Conservation (phyloP, 1,140 invertebrate species). For the Dendrolimus kikuchii region DNA sequence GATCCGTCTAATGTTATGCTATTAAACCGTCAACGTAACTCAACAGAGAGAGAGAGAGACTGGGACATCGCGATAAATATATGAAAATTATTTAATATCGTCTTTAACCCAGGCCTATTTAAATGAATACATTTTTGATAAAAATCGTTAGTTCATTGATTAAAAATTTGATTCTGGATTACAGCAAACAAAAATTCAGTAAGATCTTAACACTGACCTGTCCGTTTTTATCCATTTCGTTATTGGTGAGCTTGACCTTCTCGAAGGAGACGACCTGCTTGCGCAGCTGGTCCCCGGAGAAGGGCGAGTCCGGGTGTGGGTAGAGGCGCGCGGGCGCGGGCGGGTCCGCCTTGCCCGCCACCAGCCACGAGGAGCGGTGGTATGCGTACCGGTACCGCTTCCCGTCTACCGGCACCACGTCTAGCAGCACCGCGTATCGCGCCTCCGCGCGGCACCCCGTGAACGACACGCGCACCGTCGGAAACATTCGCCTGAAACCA, state of each 20-base stretch:
- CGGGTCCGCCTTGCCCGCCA: constrained; percentile 98
- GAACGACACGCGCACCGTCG: constrained; percentile 95
- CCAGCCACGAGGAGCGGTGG: constrained; percentile 97
- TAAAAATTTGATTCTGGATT: not conserved
- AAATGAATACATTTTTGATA: not conserved
- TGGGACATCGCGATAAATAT: too few relatives aligned
- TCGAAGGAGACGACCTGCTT: constrained; percentile 99
- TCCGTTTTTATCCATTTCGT: constrained; percentile 98
- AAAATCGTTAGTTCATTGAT: constrained; percentile 3
- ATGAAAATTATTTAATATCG: too few relatives aligned
- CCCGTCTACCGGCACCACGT: constrained; percentile 97
- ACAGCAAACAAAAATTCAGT: too few relatives aligned
- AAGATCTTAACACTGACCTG: constrained; percentile 79
- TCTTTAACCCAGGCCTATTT: too few relatives aligned
- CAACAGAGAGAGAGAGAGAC: too few relatives aligned
- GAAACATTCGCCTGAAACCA: constrained; percentile 95
- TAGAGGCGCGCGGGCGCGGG: constrained; percentile 94
- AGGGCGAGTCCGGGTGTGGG: constrained; percentile 97
- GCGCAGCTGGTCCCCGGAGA: constrained; percentile 93
- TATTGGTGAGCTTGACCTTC: constrained; percentile 99
- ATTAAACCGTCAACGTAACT: too few relatives aligned
- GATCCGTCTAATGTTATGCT: too few relatives aligned
- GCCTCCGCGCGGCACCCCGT: constrained; percentile 80
- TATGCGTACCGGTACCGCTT: constrained; percentile 99
- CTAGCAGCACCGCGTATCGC: constrained; percentile 93